These are phyloP conservation scores for Xenentodon cancila DNA, from an alignment of 2,797 vertebrate genomes.

Conservation along the genomic window DNA sequence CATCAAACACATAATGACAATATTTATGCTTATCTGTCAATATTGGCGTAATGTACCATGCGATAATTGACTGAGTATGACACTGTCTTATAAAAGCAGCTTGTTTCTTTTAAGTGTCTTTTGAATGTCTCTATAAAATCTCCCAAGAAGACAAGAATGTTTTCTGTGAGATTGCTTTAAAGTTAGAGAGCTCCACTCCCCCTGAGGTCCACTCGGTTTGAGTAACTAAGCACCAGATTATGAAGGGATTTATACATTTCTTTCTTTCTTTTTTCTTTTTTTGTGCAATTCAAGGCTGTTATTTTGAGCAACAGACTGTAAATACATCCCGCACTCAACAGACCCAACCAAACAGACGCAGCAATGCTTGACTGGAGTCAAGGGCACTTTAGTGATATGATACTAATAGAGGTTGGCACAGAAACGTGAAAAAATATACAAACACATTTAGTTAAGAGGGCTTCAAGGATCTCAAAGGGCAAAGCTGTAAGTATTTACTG, in stretches of 20 bases:
- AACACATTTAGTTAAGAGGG: slow-evolving; percentile 67
- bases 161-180: background rate
- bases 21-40: slow-evolving; percentile 7
- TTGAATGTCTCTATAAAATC: slow-evolving; percentile 11
- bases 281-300: slow-evolving; percentile 26
- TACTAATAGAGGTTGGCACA: slow-evolving; percentile 67
- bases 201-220: slow-evolving; percentile 22
- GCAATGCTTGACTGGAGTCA: slow-evolving; percentile 50
- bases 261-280: slow-evolving; percentile 10
- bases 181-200: slow-evolving; percentile 4
- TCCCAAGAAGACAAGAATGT: slow-evolving; percentile 4
- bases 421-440: slow-evolving; percentile 68
- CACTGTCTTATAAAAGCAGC: slow-evolving; percentile 8
- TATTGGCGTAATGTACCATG: slow-evolving; percentile 19
- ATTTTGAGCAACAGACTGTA: slow-evolving; percentile 34
- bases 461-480: slow-evolving; percentile 64
- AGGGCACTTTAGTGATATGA: slow-evolving; percentile 67
- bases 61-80: slow-evolving; percentile 13
- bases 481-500: slow-evolving; percentile 54
- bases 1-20: slow-evolving; percentile 32
- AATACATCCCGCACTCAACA: slow-evolving; percentile 39
- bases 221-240: slow-evolving; percentile 37
- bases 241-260: slow-evolving; percentile 37
- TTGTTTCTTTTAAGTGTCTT: slow-evolving; percentile 16
- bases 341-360: slow-evolving; percentile 32